phyloP scores from a whole-genome alignment of 2,888 invertebrate genomes.

The Chloromyia formosa region DNA sequence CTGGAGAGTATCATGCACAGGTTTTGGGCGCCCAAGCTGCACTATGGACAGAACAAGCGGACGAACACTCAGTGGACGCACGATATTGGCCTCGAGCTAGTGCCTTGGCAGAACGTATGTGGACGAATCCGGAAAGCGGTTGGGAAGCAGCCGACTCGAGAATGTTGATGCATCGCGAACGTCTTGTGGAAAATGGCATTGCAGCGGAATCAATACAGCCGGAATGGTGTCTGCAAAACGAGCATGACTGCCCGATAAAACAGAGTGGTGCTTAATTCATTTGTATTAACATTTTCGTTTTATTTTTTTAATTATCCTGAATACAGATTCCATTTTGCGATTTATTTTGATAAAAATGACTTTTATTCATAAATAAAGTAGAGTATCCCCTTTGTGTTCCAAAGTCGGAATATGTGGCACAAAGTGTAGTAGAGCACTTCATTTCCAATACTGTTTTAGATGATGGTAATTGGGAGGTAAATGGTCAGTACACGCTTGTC shows the following conservation, averaged over 20 bases:
- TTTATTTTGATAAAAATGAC: no score
- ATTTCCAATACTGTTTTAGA: no score
- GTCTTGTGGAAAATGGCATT: conserved; percentile 72
- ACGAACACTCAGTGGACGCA: conserved; percentile 73
- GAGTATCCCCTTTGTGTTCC: no score
- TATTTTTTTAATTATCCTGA: not conserved
- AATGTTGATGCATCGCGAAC: conserved; percentile 74
- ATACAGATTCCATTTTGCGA: not conserved
- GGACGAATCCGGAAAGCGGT: conserved; percentile 75
- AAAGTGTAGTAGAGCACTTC: no score
- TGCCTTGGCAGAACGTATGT: conserved; percentile 84
- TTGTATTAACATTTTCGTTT: not conserved
- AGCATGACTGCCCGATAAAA: conserved; percentile 71
- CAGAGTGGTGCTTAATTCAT: conserved; percentile 30
- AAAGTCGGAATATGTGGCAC: no score
- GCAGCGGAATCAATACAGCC: conserved; percentile 82
- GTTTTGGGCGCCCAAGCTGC: conserved; percentile 80
- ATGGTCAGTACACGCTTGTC: no score
- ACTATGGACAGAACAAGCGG: conserved; percentile 87
- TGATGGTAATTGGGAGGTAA: no score
- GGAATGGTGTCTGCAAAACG: conserved; percentile 86
- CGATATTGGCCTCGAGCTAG: conserved; percentile 87
- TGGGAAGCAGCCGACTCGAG: conserved; percentile 79
- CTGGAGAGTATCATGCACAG: conserved; percentile 66
- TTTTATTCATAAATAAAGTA: no score